phyloP scores from a whole-genome alignment of 1,140 invertebrate species.

The Palaemon carinicauda region DNA sequence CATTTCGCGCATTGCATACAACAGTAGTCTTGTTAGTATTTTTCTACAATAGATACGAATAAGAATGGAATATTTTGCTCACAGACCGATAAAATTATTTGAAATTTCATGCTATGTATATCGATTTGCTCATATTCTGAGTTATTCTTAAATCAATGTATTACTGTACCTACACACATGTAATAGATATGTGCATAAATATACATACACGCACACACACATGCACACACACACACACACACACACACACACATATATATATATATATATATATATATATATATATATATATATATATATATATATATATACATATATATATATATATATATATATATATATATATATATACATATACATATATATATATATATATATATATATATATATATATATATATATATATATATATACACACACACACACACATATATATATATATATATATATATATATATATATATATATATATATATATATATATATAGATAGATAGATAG shows the following conservation, averaged over 20 bases:
- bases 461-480: background rate
- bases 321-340: constrained; percentile 9
- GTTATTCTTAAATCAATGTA: no score
- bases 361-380: constrained; percentile 3
- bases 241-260: background rate
- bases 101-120: no score
- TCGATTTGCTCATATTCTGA: no score
- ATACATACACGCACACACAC: background rate
- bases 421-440: background rate
- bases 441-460: background rate
- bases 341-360: background rate
- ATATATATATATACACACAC: background rate
- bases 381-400: constrained; percentile 9
- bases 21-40: no score
- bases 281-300: background rate
- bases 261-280: background rate
- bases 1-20: no score
- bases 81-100: no score
- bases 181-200: background rate
- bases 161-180: background rate
- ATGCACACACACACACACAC: background rate
- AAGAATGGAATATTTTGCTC: no score
- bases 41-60: no score
- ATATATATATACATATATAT: background rate
- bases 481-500: no score